A percentile compares a stretch with the other conserved stretches of the same genome.
phyloP scores from a whole-genome alignment of 1,140 invertebrate genomes.

The Episyrphus balteatus region DNA sequence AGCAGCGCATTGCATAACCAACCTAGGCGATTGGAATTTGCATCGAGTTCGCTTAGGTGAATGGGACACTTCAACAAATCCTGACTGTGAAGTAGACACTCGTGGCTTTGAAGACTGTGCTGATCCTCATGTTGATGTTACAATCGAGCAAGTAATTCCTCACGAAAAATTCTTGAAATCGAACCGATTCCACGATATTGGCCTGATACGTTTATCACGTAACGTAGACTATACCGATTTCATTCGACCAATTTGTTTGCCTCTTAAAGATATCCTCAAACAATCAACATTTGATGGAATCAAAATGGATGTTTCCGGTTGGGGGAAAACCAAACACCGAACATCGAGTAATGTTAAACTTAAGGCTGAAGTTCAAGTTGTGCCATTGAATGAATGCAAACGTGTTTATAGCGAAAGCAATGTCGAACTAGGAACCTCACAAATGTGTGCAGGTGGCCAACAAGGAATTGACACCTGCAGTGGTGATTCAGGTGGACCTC shows the following conservation, averaged over 20 bases:
- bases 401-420: slow-evolving; percentile 20
- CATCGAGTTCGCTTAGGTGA: slow-evolving; percentile 32
- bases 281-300: slow-evolving; percentile 38
- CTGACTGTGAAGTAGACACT: slow-evolving; percentile 31
- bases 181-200: slow-evolving; percentile 64
- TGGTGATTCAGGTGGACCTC: slow-evolving; percentile 48
- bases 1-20: slow-evolving; percentile 46
- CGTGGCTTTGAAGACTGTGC: slow-evolving; percentile 39
- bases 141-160: slow-evolving; percentile 49
- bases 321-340: slow-evolving; percentile 63
- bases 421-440: slow-evolving; percentile 29
- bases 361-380: slow-evolving; percentile 36
- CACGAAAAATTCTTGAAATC: slow-evolving; percentile 46
- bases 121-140: slow-evolving; percentile 46
- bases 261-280: slow-evolving; percentile 37
- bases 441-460: slow-evolving; percentile 54
- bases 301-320: slow-evolving; percentile 62
- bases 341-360: slow-evolving; percentile 46
- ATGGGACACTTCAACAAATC: slow-evolving; percentile 28
- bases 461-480: slow-evolving; percentile 45
- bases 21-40: slow-evolving; percentile 39
- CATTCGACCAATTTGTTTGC: slow-evolving; percentile 74
- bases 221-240: slow-evolving; percentile 51
- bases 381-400: slow-evolving; percentile 21
- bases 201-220: slow-evolving; percentile 51